Conservation (phyloP, 2,113 vertebrate genomes). For the Pteropus alecto region DNA sequence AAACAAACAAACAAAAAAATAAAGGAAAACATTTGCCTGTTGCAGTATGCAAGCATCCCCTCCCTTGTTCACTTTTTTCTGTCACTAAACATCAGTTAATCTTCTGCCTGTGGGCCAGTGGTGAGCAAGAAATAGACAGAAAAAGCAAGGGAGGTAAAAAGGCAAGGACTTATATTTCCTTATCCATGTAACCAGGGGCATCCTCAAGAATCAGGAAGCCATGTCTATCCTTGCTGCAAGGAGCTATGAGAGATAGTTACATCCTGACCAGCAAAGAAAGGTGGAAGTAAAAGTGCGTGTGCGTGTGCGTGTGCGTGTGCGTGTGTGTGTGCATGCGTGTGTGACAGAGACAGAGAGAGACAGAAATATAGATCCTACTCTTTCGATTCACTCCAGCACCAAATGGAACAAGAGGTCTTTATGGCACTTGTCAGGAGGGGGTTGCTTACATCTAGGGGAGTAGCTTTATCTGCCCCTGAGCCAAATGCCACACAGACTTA, state of each 20-base stretch:
- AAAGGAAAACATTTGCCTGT: neutral
- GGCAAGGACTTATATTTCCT: neutral
- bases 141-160: neutral
- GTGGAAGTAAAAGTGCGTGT: neutral
- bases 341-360: neutral
- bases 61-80: neutral
- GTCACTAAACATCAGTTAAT: neutral
- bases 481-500: neutral
- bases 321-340: too few species aligned
- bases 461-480: neutral
- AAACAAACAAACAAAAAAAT: too few species aligned
- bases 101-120: neutral
- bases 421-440: neutral
- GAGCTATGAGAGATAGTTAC: neutral
- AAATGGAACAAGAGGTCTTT: neutral
- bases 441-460: neutral
- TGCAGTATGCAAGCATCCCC: too few species aligned
- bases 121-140: neutral
- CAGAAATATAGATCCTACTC: neutral
- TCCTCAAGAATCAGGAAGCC: neutral
- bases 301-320: too few species aligned
- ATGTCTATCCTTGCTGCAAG: neutral
- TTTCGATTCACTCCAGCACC: neutral
- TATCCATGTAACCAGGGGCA: neutral
- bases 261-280: neutral